Percentiles rank a stretch among this genome's conserved stretches.
These are phyloP conservation scores for Montipora efflorescens DNA, from an alignment of 64 coral and sea anemone species.

Conservation along the genomic window DNA sequence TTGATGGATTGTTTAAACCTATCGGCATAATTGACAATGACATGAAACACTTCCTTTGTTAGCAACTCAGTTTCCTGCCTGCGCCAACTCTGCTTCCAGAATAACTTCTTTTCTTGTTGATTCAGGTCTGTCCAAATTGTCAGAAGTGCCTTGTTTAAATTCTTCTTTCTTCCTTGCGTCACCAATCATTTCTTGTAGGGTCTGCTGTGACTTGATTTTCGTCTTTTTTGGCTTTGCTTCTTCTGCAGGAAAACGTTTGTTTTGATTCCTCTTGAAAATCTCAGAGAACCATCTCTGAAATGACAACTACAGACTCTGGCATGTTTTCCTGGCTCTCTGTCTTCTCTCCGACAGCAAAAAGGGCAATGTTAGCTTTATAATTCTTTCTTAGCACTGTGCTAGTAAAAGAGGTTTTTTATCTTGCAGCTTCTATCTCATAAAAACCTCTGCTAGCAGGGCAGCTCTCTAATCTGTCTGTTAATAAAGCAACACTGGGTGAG, in stretches of 20 bases:
- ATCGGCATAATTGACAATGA: conserved; percentile 19
- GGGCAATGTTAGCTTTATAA: too few species aligned
- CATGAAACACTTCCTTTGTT: conserved; percentile 41
- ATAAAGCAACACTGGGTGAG: too few species aligned
- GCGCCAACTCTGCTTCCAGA: conserved; percentile 27
- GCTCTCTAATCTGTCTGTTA: too few species aligned
- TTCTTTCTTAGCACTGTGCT: too few species aligned
- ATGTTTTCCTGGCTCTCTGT: not conserved
- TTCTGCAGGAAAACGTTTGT: conserved; percentile 29
- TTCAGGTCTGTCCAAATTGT: not conserved
- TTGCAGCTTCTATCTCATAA: too few species aligned
- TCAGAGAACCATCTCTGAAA: conserved; percentile 29
- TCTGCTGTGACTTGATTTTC: not conserved
- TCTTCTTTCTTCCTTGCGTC: not conserved
- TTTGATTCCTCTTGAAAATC: conserved; percentile 32
- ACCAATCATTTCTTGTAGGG: not conserved
- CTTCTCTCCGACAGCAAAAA: not conserved
- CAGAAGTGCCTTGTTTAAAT: too few species aligned
- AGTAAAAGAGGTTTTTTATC: too few species aligned
- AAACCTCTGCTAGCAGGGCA: too few species aligned
- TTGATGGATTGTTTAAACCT: conserved; percentile 31
- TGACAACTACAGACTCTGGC: conserved; percentile 27
- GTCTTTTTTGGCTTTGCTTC: not conserved
- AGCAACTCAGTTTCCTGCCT: conserved; percentile 11
- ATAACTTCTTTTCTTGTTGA: conserved; percentile 8